Base-by-base conservation (phyloP, 2,888 invertebrate genomes). In the Patella ulyssiponensis region DNA sequence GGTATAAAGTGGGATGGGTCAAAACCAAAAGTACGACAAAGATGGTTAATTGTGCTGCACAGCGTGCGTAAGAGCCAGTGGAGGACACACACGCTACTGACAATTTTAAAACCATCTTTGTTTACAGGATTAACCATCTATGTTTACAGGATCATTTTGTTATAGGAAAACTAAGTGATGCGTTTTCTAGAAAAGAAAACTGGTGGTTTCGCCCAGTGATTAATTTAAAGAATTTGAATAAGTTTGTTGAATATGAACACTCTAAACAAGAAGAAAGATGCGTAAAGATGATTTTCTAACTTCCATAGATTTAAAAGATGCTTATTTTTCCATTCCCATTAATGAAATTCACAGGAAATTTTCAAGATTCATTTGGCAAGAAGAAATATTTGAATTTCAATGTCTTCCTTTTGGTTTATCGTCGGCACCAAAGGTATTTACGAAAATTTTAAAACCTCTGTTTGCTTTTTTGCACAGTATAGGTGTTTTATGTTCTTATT, bases 151-250 rank as follows among this genome's bases (percentile, higher is more conserved):
- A 27, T 27, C 27, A 27, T 27, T 27, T 27, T 27, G 27, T 27
- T 27, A 27, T 27, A 27, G 3, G 27, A 27, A 27, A 27, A 27
- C 27, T 27, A 27, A 27, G 27, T 27, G 27, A 27, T 27, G 27
- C 27, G 27, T 58, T 58, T 58, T 58, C 58, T 58, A 5, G n/a
- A 58, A 58, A 58, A 58, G 58, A 58, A 58, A 58, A 58, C 17
- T 58, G 58, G 58, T 15, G 20, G 20, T n/a, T 58, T 58, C 20
- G 9, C 17, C 58, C 58, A 58, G 58, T 58, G 17, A 58, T 58
- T n/a, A 12, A 58, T 58, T 15, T 58, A 20, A 58, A 15, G 20
- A 20, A 17, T n/a, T 58, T 58, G 20, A 58, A 58, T 58, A 15
- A 58, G 20, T 58, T 58, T 15, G 58, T 58, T 58, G 14, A 58